Evolutionary conservation across 1,140 invertebrate genomes (phyloP), one percentile per base, ranked within the genome.

Genomic region (Neodiprion pinetum): DNA sequence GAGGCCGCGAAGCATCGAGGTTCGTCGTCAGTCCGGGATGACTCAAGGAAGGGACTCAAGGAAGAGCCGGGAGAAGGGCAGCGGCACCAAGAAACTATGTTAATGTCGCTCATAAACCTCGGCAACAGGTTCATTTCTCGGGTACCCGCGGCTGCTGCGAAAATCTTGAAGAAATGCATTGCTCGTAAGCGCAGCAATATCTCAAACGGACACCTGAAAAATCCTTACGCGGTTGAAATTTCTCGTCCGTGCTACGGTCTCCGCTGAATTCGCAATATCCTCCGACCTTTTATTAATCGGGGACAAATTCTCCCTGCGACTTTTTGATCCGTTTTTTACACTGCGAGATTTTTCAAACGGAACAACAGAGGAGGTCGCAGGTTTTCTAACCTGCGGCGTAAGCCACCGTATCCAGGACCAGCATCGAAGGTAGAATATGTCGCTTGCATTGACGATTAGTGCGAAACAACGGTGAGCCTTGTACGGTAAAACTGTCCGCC

Each of bases 121-220:
- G 75, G 84, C 84, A 86, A 86, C 84, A 86, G 84, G 84, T 86
- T 85, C 83, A 86, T 85, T 86, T 85, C 81, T 85, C 82, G 67
- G 76, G 75, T 74, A 71, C 68, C 48, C 47, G 11, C 28, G 28
- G 67, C 71, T 70, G 70, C 71, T 75, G 77, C 79, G 81, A 83
- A 85, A 85, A 85, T 83, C 82, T 76, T 74, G 72, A 78, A 80
- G 76, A 81, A 83, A 85, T 75, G 82, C 79, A 82, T 83, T 75
- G 80, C 77, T 78, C 74, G 72, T 75, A 76, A 78, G 73, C 68
- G 74, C 72, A 77, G 65, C 71, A 77, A 82, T 85, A 84, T 85
- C 75, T 85, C 83, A 85, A 40, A 28, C 49, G 74, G 79, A 85
- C 82, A 81, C 77, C 79, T 73, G 14, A 17, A 17, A 73, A 61